Conservation (phyloP, 2,888 invertebrate genomes). For the Adela reaumurella region DNA sequence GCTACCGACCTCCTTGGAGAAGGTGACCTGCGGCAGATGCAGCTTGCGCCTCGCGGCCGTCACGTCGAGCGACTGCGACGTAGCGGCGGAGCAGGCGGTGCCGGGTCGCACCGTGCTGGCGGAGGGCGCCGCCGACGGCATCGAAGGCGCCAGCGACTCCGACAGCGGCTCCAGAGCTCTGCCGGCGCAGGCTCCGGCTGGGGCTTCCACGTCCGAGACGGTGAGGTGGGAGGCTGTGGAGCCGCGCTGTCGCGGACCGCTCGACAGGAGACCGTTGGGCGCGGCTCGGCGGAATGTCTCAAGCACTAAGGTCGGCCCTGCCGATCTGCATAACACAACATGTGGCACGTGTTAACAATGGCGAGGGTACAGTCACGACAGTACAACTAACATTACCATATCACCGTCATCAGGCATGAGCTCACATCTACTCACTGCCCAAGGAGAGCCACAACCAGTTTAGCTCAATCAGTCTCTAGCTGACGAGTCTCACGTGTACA, state of each 20-base stretch:
- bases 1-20: constrained; percentile 88
- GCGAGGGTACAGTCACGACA: not conserved
- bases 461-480: too few relatives aligned
- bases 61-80: constrained; percentile 57
- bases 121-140: constrained; percentile 38
- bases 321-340: constrained; percentile 65
- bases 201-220: constrained; percentile 13
- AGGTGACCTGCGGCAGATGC: constrained; percentile 77
- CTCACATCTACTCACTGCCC: too few relatives aligned
- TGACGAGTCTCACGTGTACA: too few relatives aligned
- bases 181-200: constrained; percentile 15
- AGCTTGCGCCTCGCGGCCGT: constrained; percentile 53
- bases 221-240: constrained; percentile 23
- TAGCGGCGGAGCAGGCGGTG: constrained; percentile 65
- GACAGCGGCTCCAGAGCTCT: constrained; percentile 16
- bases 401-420: too few relatives aligned
- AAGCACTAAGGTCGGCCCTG: constrained; percentile 65
- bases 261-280: constrained; percentile 33
- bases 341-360: not conserved
- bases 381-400: too few relatives aligned
- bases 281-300: constrained; percentile 67
- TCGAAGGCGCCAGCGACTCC: constrained; percentile 18
- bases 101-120: constrained; percentile 52
- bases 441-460: too few relatives aligned
- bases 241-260: constrained; percentile 26